Base-by-base conservation (phyloP, 2,888 invertebrate species). In the Tenthredo scrophulariae region DNA sequence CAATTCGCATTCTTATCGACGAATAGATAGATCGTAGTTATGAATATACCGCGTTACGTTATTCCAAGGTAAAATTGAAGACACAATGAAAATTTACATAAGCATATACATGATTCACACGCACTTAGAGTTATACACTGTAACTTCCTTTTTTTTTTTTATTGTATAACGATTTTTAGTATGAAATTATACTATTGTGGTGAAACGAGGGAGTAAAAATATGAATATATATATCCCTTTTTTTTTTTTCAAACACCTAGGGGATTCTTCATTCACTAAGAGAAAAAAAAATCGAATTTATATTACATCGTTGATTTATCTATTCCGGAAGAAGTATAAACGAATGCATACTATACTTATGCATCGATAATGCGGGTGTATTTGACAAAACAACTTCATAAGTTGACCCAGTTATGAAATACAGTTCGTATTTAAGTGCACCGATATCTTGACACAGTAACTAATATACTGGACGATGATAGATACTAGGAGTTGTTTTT, bases 391-490 rank as follows among this genome's bases (percentile, higher is more conserved):
- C 37, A 26, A 46, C 37, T 22, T 5, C 22, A 7, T 7, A 37
- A 0, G 18, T 13, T 62, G 80, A 80, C 80, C 80, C 80, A 62
- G 80, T 62, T 80, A 80, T 80, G 80, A 22, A 22, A 62, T 26
- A 10, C 13, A 80, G 40, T 40, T 37, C 80, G 40, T 80, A 58
- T 80, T 37, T 22, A 62, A 80, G 80, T 62, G 80, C 80, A 80
- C 29, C 80, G 80, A 80, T 80, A 80, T 80, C 80, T 80, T 62
- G 80, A 80, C 80, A 62, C 62, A 80, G n/a, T 80, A 80, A 43
- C 43, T n/a, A 37, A 37, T 37, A 74, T 74, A 29, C 70, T 26
- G 18, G 9, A 6, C 15, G 22, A 15, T 37, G 15, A 26, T n/a
- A 46, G 75, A 46, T 46, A 75, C 46, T 74, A 46, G 22, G 10